Evolutionary conservation across 2,113 vertebrate genomes (phyloP).

Genomic region (Apaloderma vittatum): DNA sequence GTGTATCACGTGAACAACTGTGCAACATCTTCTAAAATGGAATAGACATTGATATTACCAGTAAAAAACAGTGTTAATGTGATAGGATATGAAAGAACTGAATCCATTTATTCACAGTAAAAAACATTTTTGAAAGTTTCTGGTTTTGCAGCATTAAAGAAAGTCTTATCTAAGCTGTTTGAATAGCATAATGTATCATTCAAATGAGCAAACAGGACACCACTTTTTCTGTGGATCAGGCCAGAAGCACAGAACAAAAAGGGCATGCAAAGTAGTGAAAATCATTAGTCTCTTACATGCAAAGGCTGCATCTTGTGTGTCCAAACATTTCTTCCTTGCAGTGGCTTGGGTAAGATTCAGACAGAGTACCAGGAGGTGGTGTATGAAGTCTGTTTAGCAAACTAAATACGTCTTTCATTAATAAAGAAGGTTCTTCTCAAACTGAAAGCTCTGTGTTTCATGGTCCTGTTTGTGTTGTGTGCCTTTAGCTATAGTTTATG

Average conservation of each 20-base stretch:
- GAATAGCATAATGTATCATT: neutral
- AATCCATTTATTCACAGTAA: neutral
- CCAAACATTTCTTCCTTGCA: neutral
- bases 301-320: neutral
- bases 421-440: neutral
- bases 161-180: neutral
- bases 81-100: neutral
- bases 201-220: neutral
- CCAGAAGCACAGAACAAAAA: neutral
- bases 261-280: neutral
- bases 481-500: neutral
- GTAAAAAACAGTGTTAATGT: neutral
- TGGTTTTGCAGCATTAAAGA: neutral
- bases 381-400: neutral
- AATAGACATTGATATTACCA: neutral
- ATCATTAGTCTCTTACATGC: neutral
- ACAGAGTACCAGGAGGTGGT: neutral
- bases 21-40: neutral
- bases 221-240: neutral
- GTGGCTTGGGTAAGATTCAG: neutral
- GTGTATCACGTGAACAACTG: neutral
- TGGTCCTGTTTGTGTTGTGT: neutral
- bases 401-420: neutral
- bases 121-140: neutral
- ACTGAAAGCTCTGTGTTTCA: neutral